Percentiles rank a stretch among this genome's conserved stretches.
phyloP scores from a whole-genome alignment of 2,888 invertebrate species.

The Agrotis segetum region DNA sequence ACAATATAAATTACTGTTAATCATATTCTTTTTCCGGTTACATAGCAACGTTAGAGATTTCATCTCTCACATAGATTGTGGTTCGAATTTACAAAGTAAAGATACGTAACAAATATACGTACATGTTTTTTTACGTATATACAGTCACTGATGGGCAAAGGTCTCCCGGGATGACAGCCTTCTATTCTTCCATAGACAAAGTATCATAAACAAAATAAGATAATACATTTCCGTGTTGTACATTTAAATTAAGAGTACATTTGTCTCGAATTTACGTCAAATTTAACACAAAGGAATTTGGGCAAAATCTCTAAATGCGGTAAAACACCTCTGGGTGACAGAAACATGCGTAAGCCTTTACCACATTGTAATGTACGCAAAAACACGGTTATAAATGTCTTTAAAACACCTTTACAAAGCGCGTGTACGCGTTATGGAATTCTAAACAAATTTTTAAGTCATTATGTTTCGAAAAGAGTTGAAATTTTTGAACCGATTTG shows the following conservation, averaged over 20 bases:
- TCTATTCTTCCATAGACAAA: no score
- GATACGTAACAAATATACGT: neutral
- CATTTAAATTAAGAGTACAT: neutral
- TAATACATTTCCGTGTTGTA: neutral
- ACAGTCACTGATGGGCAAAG: no score
- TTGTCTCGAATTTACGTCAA: neutral
- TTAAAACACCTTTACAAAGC: neutral
- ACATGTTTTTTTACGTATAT: no score
- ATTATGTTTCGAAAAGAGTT: no score
- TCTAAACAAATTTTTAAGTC: no score
- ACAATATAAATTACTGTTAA: no score
- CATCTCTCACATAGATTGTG: neutral
- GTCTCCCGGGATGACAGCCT: no score
- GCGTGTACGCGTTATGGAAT: neutral
- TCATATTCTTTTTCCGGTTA: neutral
- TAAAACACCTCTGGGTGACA: conserved; percentile 11
- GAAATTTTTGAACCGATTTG: no score
- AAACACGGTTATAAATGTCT: conserved; percentile 4
- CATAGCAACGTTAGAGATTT: neutral
- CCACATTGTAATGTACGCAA: neutral
- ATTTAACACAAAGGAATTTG: conserved; percentile 9
- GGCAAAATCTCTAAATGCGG: conserved; percentile 5
- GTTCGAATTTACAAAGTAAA: neutral
- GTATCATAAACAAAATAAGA: neutral
- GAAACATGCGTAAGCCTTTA: conserved; percentile 11